These are phyloP conservation scores for Apodemia zela DNA, from an alignment of 2,888 invertebrate species.

Conservation along the genomic window DNA sequence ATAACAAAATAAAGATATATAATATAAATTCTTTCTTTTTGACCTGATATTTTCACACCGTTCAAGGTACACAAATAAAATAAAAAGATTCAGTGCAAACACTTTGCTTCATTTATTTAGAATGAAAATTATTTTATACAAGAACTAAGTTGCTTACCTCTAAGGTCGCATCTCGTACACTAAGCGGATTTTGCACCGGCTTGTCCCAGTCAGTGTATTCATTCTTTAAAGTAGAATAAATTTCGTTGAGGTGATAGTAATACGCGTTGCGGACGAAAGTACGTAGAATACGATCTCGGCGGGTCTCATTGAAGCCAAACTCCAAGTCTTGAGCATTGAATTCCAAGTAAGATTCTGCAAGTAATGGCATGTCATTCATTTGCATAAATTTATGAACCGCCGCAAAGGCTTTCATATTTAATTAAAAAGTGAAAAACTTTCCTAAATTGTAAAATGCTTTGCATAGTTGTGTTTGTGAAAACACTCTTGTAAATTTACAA, in stretches of 20 bases:
- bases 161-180: conserved; percentile 91
- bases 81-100: neutral
- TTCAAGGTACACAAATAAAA: too few species aligned
- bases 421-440: conserved; percentile 34
- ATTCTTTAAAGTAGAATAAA: conserved; percentile 94
- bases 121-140: neutral
- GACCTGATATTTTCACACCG: too few species aligned
- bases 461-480: conserved; percentile 15
- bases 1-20: too few species aligned
- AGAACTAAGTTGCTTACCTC: conserved; percentile 65
- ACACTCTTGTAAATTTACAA: too few species aligned
- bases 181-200: conserved; percentile 91
- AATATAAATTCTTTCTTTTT: too few species aligned
- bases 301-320: conserved; percentile 94
- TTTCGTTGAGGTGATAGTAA: conserved; percentile 96
- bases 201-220: conserved; percentile 98
- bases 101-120: neutral
- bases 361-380: conserved; percentile 54
- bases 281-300: conserved; percentile 91
- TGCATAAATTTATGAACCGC: conserved; percentile 51
- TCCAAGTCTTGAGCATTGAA: conserved; percentile 91
- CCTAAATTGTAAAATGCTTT: conserved; percentile 22
- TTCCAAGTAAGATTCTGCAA: conserved; percentile 89
- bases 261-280: conserved; percentile 97
- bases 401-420: conserved; percentile 39